Base-by-base conservation (phyloP, 2,888 invertebrate species). In the Xestobium rufovillosum region DNA sequence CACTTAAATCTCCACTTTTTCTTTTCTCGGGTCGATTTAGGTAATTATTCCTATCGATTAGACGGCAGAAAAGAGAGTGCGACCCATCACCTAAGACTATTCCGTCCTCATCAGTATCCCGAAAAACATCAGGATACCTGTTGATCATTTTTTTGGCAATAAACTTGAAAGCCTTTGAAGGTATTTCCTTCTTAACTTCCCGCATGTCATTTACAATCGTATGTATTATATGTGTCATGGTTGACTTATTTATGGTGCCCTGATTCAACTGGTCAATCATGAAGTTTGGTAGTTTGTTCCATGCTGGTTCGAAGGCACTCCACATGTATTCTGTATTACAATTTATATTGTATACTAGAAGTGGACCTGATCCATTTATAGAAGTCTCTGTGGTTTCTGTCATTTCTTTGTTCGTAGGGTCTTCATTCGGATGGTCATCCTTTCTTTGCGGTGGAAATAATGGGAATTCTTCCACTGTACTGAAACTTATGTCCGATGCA, bases 51-150 rank as follows among this genome's bases (percentile, higher is more conserved):
- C 49, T 33, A 14, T 51, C 49, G 11, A 35, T 25, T 25, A 52
- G 19, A 37, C 49, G 51, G 4, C 27, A 35, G 13, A 41, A 31
- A 4, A 48, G 2, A 11, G 48, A 41, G 31, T 52, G 39, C 8
- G 29, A 36, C 19, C 48, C 51, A 36, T 51, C 47, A 3, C 49
- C 51, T 8, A 51, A 14, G 2, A 41, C 41, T 8, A 46, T 39
- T 9, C 48, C 49, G 31, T 53, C 49, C 12, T 48, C 45, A 38
- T 51, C 51, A 4, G 34, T 26, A 38, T 53, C 52, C 36, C 38
- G 10, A 32, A 52, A 52, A n/a, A 36, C 36, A 27, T 38, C 17
- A 8, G 51, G 50, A 41, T 42, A 52, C 32, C 42, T 44, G 4
- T 44, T 34, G 9, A 47, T 38, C 4, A 51, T 34, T 39, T 51